These are phyloP conservation scores for Atractosteus spatula DNA, from an alignment of 2,113 vertebrate species.

Conservation along the genomic window DNA sequence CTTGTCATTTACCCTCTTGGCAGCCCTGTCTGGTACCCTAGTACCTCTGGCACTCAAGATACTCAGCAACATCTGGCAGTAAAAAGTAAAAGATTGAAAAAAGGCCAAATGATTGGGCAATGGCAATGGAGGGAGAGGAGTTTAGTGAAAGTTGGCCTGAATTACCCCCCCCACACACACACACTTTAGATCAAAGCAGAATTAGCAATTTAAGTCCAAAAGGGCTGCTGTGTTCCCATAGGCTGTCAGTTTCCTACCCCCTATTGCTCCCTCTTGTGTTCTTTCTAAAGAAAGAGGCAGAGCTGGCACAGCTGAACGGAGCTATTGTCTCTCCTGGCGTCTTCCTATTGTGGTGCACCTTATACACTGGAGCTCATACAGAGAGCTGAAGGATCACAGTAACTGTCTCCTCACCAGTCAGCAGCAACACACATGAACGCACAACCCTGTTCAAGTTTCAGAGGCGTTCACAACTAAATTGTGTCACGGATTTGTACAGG, in stretches of 20 bases:
- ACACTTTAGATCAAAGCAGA: constrained; percentile 57
- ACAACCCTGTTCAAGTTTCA: too few species aligned
- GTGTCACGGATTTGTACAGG: too few species aligned
- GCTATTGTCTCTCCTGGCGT: constrained; percentile 43
- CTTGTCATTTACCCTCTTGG: too few species aligned
- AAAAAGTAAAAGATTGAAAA: neutral
- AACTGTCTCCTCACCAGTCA: too few species aligned
- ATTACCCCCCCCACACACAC: constrained; percentile 38
- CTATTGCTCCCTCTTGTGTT: constrained; percentile 33
- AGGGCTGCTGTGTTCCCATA: constrained; percentile 68
- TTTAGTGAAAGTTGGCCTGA: constrained; percentile 54
- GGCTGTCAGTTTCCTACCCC: constrained; percentile 42
- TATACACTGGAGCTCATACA: neutral
- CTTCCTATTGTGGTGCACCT: constrained; percentile 3
- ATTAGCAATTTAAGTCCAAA: constrained; percentile 57
- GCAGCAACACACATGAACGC: too few species aligned
- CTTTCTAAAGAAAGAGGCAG: constrained; percentile 26
- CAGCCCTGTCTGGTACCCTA: neutral
- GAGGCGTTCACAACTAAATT: too few species aligned
- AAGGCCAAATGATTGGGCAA: constrained; percentile 23
- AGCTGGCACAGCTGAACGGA: constrained; percentile 48
- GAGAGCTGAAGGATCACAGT: neutral
- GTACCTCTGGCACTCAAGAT: neutral
- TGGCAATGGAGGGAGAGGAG: constrained; percentile 34
- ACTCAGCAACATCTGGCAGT: constrained; percentile 15